phyloP scores from a whole-genome alignment of 2,888 invertebrate species.

The Hyposoter didymator region DNA sequence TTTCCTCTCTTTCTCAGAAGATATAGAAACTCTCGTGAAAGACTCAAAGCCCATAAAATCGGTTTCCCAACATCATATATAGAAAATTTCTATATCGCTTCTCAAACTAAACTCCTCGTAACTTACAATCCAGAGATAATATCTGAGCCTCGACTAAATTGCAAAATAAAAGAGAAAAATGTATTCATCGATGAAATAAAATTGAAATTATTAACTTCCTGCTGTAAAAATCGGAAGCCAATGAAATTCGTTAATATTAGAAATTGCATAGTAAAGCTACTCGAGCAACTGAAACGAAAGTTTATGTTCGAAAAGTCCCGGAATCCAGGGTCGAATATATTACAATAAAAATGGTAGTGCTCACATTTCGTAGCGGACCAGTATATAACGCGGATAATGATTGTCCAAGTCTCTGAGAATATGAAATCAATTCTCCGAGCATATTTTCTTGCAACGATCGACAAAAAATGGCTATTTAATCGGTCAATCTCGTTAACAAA shows the following conservation, averaged over 20 bases:
- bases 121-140: constrained; percentile 7
- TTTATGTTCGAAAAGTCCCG: neutral
- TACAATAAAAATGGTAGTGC: neutral
- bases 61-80: constrained; percentile 19
- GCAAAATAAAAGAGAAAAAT: neutral
- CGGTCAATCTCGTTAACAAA: constrained; percentile 1
- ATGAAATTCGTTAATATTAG: neutral
- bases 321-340: neutral
- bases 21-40: constrained; percentile 39
- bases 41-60: constrained; percentile 33
- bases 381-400: neutral
- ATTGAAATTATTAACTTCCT: neutral
- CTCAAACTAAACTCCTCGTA: neutral
- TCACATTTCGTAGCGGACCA: neutral
- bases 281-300: neutral
- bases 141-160: neutral
- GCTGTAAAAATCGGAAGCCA: neutral
- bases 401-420: neutral
- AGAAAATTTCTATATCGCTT: neutral
- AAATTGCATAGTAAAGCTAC: neutral
- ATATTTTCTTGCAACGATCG: neutral
- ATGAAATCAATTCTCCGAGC: neutral
- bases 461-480: neutral
- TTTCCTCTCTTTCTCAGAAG: constrained; percentile 16
- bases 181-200: neutral